phyloP scores from a whole-genome alignment of 2,113 vertebrate genomes.

The Forbesichthys papilliferus region DNA sequence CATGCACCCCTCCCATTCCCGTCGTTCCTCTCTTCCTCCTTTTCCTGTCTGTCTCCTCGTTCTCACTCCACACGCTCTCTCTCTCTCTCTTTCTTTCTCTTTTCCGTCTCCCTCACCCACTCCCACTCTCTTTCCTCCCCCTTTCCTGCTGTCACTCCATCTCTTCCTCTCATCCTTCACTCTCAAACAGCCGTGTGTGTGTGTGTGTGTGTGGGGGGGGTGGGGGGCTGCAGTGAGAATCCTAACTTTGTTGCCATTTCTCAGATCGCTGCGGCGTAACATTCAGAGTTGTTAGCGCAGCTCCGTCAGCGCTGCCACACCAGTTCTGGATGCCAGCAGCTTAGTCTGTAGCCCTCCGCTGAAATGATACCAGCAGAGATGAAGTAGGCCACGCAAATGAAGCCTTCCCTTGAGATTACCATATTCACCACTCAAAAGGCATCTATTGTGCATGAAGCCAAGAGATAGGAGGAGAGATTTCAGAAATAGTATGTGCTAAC shows the following conservation, averaged over 20 bases:
- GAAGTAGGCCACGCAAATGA: conserved; percentile 55
- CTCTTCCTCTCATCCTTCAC: not conserved
- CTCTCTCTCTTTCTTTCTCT: not conserved
- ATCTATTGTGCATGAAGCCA: conserved; percentile 55
- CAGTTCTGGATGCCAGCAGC: conserved; percentile 24
- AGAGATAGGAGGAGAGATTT: conserved; percentile 68
- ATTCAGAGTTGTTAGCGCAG: conserved; percentile 15
- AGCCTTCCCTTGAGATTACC: conserved; percentile 53
- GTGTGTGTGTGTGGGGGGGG: not conserved
- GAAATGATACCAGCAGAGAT: conserved; percentile 3
- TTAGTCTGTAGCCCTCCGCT: conserved; percentile 23
- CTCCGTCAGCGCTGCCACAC: conserved; percentile 10
- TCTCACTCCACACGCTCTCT: conserved; percentile 48
- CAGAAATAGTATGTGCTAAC: conserved; percentile 67
- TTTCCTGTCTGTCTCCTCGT: conserved; percentile 23
- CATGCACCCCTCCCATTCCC: conserved; percentile 55
- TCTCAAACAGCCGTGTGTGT: not conserved
- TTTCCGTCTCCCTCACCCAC: not conserved
- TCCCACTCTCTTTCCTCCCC: not conserved
- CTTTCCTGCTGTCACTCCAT: not conserved
- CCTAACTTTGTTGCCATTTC: conserved; percentile 35
- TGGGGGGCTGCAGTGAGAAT: conserved; percentile 23
- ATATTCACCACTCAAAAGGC: conserved; percentile 25
- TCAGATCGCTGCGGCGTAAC: conserved; percentile 3
- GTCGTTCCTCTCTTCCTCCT: conserved; percentile 42